Evolutionary conservation across 2,113 vertebrate species (phyloP).

Genomic region (Oplegnathus fasciatus): DNA sequence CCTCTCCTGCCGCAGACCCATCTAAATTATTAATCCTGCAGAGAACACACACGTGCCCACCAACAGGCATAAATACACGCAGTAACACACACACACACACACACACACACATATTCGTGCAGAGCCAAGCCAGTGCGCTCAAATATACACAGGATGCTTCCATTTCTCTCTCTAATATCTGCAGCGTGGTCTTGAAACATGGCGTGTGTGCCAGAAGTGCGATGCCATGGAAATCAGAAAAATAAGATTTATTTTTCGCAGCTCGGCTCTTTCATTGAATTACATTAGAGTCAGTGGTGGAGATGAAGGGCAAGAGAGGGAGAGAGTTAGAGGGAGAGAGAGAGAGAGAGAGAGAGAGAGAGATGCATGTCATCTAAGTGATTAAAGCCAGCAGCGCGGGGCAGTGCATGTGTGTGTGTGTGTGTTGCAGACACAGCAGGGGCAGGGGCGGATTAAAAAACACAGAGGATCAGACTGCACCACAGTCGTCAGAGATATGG

Average conservation of each 20-base stretch:
- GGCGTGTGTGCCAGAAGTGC: slow-evolving; percentile 3
- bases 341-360: slow-evolving; percentile 12
- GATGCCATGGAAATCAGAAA: slow-evolving; percentile 43
- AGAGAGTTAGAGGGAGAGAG: no score
- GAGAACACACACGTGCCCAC: slow-evolving; percentile 17
- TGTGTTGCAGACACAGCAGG: slow-evolving; percentile 47
- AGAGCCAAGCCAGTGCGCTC: not conserved
- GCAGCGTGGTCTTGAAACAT: not conserved
- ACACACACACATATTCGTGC: not conserved
- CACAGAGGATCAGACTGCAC: slow-evolving; percentile 42
- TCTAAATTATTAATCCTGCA: slow-evolving; percentile 68
- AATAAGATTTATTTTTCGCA: slow-evolving; percentile 37
- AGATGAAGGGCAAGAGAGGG: slow-evolving; percentile 60
- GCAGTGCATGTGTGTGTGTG: slow-evolving; percentile 15
- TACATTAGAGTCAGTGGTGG: slow-evolving; percentile 54
- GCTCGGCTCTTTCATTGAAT: slow-evolving; percentile 28
- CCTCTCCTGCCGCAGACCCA: slow-evolving; percentile 45
- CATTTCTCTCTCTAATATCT: slow-evolving; percentile 22
- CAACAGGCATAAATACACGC: not conserved
- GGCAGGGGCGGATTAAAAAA: slow-evolving; percentile 61
- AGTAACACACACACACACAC: not conserved
- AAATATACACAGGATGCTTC: slow-evolving; percentile 8
- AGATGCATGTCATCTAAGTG: slow-evolving; percentile 58
- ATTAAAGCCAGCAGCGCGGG: slow-evolving; percentile 62
- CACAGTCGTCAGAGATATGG: slow-evolving; percentile 29